Evolutionary conservation across 2,888 invertebrate genomes (phyloP), one percentile per base, ranked within the genome.

Genomic region (Tridacna gigas): DNA sequence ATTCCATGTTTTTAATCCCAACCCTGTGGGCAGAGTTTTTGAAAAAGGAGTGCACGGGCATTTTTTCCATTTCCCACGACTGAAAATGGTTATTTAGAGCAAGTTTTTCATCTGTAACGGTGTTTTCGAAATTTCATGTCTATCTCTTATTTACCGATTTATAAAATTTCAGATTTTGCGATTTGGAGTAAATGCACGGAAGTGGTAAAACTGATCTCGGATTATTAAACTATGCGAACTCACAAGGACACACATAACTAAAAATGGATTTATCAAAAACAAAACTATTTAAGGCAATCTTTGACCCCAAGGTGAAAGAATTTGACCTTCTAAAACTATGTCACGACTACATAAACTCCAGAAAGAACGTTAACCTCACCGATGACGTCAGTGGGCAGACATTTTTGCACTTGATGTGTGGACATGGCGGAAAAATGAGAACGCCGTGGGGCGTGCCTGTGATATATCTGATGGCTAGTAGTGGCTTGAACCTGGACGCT

Each of bases 241-340:
- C 22, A 18, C 22, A 66, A 25, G 25, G 26, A 28, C 28, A 15
- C 11, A 66, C 12, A 18, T 15, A 74, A 5, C 22, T 15, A 65
- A 47, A n/a, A n/a, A 89, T 89, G 89, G 86, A 86, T 75, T 60
- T 89, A 77, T 61, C 86, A 75, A 86, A 89, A n/a, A 88, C 89
- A 0, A 85, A 86, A 51, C 80, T 93, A 20, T 92, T 90, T 73
- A 97, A 97, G 92, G 80, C 86, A 22, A 88, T 92, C 22, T 79
- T 74, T 37, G 83, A 81, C 71, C 80, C 86, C 5, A 76, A 78
- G 1, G 79, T 82, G 12, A 74, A 75, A 15, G 56, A 84, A 0
- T 66, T 45, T 13, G 80, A 83, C 12, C 60, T 91, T 7, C 86
- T 84, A 75, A 69, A 77, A 4, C 79, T 81, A 26, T 88, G 89